These are phyloP conservation scores for Geococcyx californianus DNA, from an alignment of 2,113 vertebrate species.

Conservation along the genomic window DNA sequence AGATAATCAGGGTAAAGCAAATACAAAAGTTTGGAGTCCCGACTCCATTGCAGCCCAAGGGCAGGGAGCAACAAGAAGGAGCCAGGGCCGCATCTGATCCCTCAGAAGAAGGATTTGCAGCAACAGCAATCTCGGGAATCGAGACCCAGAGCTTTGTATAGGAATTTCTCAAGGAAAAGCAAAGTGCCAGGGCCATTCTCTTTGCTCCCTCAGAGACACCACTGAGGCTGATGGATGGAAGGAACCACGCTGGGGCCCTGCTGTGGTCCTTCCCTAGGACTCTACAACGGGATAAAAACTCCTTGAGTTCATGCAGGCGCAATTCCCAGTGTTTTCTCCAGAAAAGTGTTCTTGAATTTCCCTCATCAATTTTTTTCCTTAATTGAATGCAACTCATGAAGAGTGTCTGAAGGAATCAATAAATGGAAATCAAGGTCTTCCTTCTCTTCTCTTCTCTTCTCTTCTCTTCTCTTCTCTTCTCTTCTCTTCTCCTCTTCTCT, in stretches of 20 bases:
- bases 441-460: too few species aligned
- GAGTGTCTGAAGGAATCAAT: background rate
- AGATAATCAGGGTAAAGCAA: background rate
- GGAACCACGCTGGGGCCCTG: background rate
- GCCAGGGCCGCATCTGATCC: background rate
- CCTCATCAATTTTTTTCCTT: background rate
- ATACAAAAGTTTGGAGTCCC: background rate
- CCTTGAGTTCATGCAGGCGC: background rate
- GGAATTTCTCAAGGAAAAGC: background rate
- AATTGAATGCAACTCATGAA: background rate
- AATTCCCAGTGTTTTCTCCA: background rate
- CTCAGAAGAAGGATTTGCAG: too few species aligned
- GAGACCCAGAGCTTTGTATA: background rate
- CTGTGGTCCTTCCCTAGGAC: background rate
- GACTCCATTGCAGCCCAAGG: background rate
- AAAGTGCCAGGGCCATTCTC: too few species aligned
- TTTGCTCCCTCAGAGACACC: background rate
- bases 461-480: too few species aligned
- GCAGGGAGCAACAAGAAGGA: background rate
- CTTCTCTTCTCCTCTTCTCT: too few species aligned
- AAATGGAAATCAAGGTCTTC: background rate
- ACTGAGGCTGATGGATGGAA: background rate
- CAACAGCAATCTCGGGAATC: background rate
- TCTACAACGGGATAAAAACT: background rate
- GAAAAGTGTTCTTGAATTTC: background rate